Evolutionary conservation across 2,888 invertebrate species (phyloP).

Genomic region (Elegia similella): DNA sequence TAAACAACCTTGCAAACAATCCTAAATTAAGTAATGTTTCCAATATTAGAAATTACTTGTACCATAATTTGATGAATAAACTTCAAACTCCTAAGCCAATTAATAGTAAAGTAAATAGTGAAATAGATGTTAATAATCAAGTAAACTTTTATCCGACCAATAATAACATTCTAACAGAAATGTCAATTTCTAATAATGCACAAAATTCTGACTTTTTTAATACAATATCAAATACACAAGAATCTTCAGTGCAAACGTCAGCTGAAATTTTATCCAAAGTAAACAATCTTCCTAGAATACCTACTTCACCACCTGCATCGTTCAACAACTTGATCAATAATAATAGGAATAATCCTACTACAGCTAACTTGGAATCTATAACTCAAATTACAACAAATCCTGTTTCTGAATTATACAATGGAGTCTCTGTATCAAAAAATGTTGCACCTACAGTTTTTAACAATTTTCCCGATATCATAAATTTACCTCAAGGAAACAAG

Average conservation of each 20-base stretch:
- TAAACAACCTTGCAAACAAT: background rate
- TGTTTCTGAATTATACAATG: too few species aligned
- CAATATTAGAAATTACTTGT: background rate
- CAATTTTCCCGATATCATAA: background rate
- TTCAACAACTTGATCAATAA: background rate
- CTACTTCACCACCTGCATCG: background rate
- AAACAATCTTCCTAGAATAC: background rate
- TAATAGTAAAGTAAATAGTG: background rate
- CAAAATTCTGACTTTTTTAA: background rate
- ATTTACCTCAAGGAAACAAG: background rate
- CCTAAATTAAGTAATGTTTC: background rate
- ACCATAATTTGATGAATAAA: background rate
- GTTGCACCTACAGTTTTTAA: background rate
- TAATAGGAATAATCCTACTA: background rate
- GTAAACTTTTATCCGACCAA: background rate
- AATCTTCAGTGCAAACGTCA: background rate
- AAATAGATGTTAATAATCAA: background rate
- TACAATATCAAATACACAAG: background rate
- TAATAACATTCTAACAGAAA: background rate
- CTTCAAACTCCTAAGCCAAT: background rate
- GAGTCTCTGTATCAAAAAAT: too few species aligned
- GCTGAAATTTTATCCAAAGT: background rate
- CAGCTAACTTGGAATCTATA: background rate
- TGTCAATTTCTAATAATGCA: background rate
- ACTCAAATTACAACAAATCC: background rate